phyloP scores from a whole-genome alignment of 2,888 invertebrate species.

The Pseudococcus jackbeardsleyi region DNA sequence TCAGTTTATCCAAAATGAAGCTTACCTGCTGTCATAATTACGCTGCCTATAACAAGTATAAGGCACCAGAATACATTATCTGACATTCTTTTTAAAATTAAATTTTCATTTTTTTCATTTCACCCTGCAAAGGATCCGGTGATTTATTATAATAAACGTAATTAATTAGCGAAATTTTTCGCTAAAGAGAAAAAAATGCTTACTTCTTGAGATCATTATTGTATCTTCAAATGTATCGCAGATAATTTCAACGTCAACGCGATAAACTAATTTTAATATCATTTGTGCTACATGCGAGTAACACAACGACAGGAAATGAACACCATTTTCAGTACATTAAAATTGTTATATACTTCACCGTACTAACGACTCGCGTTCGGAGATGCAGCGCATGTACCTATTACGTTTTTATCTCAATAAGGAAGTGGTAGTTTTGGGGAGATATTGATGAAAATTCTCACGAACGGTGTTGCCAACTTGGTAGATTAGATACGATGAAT shows the following conservation, averaged over 20 bases:
- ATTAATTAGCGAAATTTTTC: background rate
- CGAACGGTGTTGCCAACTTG: constrained; percentile 15
- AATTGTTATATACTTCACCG: constrained; percentile 1
- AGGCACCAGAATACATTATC: constrained; percentile 60
- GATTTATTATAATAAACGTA: background rate
- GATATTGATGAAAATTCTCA: constrained; percentile 13
- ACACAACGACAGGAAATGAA: background rate
- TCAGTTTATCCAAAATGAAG: background rate
- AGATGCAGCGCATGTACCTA: constrained; percentile 38
- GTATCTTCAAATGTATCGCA: background rate
- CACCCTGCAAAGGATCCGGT: background rate
- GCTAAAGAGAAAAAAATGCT: background rate
- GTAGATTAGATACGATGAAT: background rate
- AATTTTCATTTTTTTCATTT: constrained; percentile 20
- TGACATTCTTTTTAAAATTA: constrained; percentile 33
- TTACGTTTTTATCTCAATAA: background rate
- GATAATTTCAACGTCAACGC: background rate
- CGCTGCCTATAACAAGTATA: constrained; percentile 23
- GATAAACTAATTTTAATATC: background rate
- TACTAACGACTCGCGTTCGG: constrained; percentile 8
- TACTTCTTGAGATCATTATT: constrained; percentile 34
- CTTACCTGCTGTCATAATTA: constrained; percentile 68
- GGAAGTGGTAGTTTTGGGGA: constrained; percentile 1
- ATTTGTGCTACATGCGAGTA: constrained; percentile 25
- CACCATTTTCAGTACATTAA: constrained; percentile 7